Conservation (phyloP, 2,888 invertebrate species). For the Salpingus planirostris region DNA sequence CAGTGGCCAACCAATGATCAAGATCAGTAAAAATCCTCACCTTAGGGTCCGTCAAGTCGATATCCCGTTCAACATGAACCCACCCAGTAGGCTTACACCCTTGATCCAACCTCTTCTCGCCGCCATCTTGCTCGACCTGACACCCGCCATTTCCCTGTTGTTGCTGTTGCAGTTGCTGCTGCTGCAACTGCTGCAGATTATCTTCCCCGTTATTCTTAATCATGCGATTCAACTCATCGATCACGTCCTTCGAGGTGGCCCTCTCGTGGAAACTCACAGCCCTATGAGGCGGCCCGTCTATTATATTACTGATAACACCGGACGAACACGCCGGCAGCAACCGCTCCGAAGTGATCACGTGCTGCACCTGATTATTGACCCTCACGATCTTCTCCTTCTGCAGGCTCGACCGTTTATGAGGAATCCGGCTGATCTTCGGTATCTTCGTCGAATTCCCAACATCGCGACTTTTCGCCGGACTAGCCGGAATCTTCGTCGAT, state of each 20-base stretch:
- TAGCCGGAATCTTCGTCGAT: slow-evolving; percentile 30
- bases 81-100: slow-evolving; percentile 67
- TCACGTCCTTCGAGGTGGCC: slow-evolving; percentile 67
- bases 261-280: slow-evolving; percentile 63
- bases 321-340: slow-evolving; percentile 35
- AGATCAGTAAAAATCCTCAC: slow-evolving; percentile 39
- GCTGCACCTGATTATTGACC: slow-evolving; percentile 26
- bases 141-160: slow-evolving; percentile 45
- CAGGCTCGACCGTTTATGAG: slow-evolving; percentile 42
- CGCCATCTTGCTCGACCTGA: slow-evolving; percentile 17
- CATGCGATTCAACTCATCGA: slow-evolving; percentile 63
- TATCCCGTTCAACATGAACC: slow-evolving; percentile 70
- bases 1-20: no score
- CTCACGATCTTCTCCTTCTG: slow-evolving; percentile 30
- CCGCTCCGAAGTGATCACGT: slow-evolving; percentile 37
- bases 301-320: slow-evolving; percentile 37
- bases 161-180: no score
- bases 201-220: no score
- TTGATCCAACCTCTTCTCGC: slow-evolving; percentile 45
- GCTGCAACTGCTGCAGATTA: no score
- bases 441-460: slow-evolving; percentile 37
- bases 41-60: slow-evolving; percentile 72
- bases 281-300: slow-evolving; percentile 46
- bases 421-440: slow-evolving; percentile 51
- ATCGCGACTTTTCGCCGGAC: slow-evolving; percentile 35